phyloP scores from a whole-genome alignment of 2,888 invertebrate genomes.

The Lasioglossum calceatum region DNA sequence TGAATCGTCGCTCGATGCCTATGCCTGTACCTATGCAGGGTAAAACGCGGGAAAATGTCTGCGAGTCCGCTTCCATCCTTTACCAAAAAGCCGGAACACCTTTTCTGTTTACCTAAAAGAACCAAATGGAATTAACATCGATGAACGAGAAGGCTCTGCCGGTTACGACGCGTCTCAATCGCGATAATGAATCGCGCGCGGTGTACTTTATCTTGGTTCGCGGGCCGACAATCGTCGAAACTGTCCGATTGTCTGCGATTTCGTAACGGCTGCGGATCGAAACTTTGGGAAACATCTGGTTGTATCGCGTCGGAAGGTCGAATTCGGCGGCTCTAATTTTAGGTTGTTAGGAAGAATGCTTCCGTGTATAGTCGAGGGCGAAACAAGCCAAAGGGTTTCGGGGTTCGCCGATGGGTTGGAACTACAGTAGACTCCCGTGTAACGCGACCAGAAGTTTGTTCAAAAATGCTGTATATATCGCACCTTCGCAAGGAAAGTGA shows the following conservation, averaged over 20 bases:
- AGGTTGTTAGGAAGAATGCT: conserved; percentile 35
- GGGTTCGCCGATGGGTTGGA: no score
- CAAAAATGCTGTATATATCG: no score
- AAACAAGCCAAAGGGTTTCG: no score
- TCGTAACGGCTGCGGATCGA: conserved; percentile 11
- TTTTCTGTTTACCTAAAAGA: background rate
- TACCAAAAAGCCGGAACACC: background rate
- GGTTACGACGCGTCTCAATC: background rate
- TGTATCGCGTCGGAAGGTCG: conserved; percentile 35
- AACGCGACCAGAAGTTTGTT: no score
- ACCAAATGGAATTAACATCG: background rate
- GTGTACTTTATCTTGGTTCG: background rate
- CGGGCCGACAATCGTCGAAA: conserved; percentile 3
- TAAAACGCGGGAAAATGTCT: background rate
- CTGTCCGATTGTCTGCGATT: background rate
- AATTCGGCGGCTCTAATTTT: conserved; percentile 58
- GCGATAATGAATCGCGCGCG: background rate
- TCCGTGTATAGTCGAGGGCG: conserved; percentile 17
- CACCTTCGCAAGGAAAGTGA: no score
- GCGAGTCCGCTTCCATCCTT: background rate
- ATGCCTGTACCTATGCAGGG: background rate
- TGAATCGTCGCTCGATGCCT: background rate
- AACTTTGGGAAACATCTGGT: conserved; percentile 30
- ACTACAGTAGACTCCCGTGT: no score
- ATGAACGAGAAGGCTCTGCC: no score